Conservation (phyloP, 2,888 invertebrate genomes). For the Lissonota sp. region DNA sequence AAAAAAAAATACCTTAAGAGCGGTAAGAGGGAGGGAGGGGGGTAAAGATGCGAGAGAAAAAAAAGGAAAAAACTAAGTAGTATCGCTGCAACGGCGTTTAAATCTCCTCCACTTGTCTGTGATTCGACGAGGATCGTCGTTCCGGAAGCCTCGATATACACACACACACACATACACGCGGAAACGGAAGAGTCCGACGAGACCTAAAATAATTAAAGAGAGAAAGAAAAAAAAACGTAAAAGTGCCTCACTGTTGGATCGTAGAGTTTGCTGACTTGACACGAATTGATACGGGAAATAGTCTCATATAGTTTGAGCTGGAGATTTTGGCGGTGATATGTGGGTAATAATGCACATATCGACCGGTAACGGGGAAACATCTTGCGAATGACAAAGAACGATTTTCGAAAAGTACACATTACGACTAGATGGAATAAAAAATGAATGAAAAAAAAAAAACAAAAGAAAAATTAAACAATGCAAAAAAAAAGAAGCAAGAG, state of each 20-base stretch:
- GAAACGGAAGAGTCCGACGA: slow-evolving; percentile 75
- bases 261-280: slow-evolving; percentile 68
- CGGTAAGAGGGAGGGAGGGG: slow-evolving; percentile 37
- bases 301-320: slow-evolving; percentile 18
- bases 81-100: slow-evolving; percentile 48
- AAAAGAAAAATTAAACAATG: slow-evolving; percentile 42
- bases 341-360: slow-evolving; percentile 38
- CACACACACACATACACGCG: neutral
- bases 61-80: slow-evolving; percentile 55
- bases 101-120: slow-evolving; percentile 62
- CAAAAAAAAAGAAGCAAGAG: slow-evolving; percentile 54
- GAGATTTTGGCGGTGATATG: slow-evolving; percentile 27
- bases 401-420: slow-evolving; percentile 53
- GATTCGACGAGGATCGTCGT: slow-evolving; percentile 62
- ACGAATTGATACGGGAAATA: slow-evolving; percentile 59
- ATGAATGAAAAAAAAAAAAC: slow-evolving; percentile 39
- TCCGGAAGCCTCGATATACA: slow-evolving; percentile 49
- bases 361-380: slow-evolving; percentile 53
- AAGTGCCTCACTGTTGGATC: slow-evolving; percentile 82
- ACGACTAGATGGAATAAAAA: slow-evolving; percentile 51
- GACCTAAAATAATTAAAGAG: slow-evolving; percentile 70
- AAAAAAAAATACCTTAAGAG: slow-evolving; percentile 45
- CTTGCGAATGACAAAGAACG: slow-evolving; percentile 65
- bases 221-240: slow-evolving; percentile 26
- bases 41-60: slow-evolving; percentile 8